These are phyloP conservation scores for Mamestra brassicae DNA, from an alignment of 2,888 invertebrate species.

Conservation along the genomic window DNA sequence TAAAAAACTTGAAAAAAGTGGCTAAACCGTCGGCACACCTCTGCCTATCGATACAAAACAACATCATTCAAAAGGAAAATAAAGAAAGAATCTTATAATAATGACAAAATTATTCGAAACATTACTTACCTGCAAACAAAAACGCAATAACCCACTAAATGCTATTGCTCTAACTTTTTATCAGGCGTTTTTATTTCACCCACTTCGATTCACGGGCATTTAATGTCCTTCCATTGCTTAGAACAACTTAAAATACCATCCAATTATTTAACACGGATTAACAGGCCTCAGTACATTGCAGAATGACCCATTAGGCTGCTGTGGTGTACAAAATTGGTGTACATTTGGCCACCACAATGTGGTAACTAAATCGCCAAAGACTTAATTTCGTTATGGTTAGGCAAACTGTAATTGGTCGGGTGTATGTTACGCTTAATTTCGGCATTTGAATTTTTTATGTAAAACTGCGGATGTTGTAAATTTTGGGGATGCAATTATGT, in stretches of 20 bases:
- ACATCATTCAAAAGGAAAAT: too few species aligned
- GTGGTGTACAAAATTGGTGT: slow-evolving; percentile 66
- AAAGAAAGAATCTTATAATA: too few species aligned
- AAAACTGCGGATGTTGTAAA: slow-evolving; percentile 45
- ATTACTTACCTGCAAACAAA: too few species aligned
- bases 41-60: too few species aligned
- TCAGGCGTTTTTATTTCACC: too few species aligned
- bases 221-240: slow-evolving; percentile 21
- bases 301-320: slow-evolving; percentile 66
- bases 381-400: slow-evolving; percentile 69
- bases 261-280: slow-evolving; percentile 76
- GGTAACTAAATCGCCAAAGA: slow-evolving; percentile 68
- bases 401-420: slow-evolving; percentile 59
- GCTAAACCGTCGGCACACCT: too few species aligned
- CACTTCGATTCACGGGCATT: slow-evolving; percentile 8
- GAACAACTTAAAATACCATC: slow-evolving; percentile 47
- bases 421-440: slow-evolving; percentile 54
- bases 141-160: slow-evolving; percentile 4
- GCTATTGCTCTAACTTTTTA: slow-evolving; percentile 41
- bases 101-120: neutral
- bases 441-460: slow-evolving; percentile 59
- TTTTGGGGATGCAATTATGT: slow-evolving; percentile 41
- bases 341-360: slow-evolving; percentile 64
- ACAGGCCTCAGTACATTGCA: slow-evolving; percentile 64
- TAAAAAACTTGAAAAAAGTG: too few species aligned